Conservation (phyloP, 2,888 invertebrate species). For the Pogonocherus hispidulus region DNA sequence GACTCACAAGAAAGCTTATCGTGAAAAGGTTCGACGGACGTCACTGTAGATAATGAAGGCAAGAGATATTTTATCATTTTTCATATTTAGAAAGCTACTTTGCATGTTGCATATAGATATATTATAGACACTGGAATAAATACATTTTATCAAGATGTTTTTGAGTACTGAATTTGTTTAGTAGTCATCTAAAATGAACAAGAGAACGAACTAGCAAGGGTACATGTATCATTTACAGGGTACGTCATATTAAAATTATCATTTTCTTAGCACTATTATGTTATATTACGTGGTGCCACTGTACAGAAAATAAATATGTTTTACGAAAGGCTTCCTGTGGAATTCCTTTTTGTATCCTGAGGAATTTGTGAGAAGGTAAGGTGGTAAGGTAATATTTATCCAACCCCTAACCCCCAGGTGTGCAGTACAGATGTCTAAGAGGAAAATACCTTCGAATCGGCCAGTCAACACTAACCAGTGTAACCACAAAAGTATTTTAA, state of each 20-base stretch:
- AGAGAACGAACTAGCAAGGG: no score
- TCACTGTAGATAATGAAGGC: conserved; percentile 9
- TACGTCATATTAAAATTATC: no score
- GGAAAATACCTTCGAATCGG: not conserved
- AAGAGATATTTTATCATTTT: conserved; percentile 5
- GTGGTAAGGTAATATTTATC: not conserved
- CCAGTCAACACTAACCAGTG: not conserved
- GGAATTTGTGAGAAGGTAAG: not conserved
- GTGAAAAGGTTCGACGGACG: conserved; percentile 3
- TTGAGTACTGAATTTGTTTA: no score
- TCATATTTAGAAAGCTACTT: not conserved
- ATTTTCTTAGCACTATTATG: no score
- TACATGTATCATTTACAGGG: no score
- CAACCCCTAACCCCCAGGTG: not conserved
- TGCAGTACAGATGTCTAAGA: not conserved
- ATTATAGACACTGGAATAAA: not conserved
- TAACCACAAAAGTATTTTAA: not conserved
- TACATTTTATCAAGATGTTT: not conserved
- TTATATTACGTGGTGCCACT: no score
- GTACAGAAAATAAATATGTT: no score
- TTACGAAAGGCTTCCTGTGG: no score
- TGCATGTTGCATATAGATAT: not conserved
- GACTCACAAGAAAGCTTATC: conserved; percentile 28
- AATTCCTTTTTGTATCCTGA: not conserved
- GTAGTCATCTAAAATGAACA: no score